These are phyloP conservation scores for Rhingia campestris DNA, from an alignment of 2,888 invertebrate genomes.

Conservation along the genomic window DNA sequence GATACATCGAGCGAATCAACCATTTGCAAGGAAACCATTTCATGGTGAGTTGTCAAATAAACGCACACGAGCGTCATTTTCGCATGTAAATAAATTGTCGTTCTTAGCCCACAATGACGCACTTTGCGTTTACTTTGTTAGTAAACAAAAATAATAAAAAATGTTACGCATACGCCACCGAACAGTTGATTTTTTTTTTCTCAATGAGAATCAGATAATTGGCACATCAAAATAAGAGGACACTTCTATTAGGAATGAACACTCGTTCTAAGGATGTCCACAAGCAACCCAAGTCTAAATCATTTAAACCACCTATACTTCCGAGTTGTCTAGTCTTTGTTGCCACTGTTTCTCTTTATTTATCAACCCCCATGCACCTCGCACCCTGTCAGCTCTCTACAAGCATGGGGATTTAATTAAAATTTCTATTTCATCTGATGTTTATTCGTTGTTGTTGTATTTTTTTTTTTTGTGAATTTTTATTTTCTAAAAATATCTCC, in stretches of 20 bases:
- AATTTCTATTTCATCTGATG: slow-evolving; percentile 35
- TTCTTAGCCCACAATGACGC: neutral
- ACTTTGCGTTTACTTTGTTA: neutral
- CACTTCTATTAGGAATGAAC: slow-evolving; percentile 2
- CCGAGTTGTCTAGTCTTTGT: slow-evolving; percentile 27
- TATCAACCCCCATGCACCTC: neutral
- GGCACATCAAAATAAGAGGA: neutral
- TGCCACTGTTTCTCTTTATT: slow-evolving; percentile 11
- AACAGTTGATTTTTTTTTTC: neutral
- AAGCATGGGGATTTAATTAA: slow-evolving; percentile 39
- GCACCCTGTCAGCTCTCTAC: neutral
- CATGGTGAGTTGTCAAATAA: neutral
- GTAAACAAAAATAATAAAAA: slow-evolving; percentile 6
- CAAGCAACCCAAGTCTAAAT: neutral
- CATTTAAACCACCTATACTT: slow-evolving; percentile 21
- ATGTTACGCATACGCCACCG: slow-evolving; percentile 56
- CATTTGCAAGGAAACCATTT: no score
- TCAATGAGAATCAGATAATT: no score
- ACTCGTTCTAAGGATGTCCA: slow-evolving; percentile 18
- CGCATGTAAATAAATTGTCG: neutral
- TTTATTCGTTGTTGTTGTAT: neutral
- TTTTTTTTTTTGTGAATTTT: neutral
- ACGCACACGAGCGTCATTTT: neutral
- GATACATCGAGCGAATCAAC: no score
- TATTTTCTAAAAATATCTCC: slow-evolving; percentile 51